Base-by-base conservation (phyloP, 1,140 invertebrate genomes). In the Zophobas morio region DNA sequence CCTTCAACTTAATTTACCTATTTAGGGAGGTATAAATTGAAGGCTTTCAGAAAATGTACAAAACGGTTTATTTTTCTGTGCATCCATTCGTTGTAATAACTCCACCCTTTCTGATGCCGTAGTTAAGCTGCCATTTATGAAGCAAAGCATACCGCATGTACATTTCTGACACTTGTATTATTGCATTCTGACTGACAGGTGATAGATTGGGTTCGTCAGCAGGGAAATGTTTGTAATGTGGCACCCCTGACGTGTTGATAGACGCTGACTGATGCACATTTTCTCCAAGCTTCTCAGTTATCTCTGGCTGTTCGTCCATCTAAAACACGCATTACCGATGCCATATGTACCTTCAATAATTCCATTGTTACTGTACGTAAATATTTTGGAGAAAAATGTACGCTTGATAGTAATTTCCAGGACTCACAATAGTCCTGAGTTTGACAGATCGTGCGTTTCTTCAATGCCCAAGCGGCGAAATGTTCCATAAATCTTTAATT, bases 401-500 rank as follows among this genome's bases (percentile, higher is more conserved):
- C 32, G 35, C 8, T 32, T 51, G 49, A 51, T 4, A 51, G 53
- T 32, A 20, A 20, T 20, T 20, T 20, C 20, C 8, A 54, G 35
- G 32, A 20, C 20, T 54, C 53, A 34, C 53, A 34, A 66, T n/a
- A 40, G 8, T 42, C 8, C 42, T 49, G 75, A 42, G 60, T 47
- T 37, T 73, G 51, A 77, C 20, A 56, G 74, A 79, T 74, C 49
- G 72, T 57, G 40, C 36, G 66, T 70, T 74, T 71, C 40, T 54
- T 20, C 78, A 42, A 57, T 70, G 57, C 8, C n/a, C 8, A 56
- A 4, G 47, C 20, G 35, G 70, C n/a, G 60, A 70, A 51, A 53
- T 33, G 39, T 57, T 53, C 57, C 75, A 79, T 79, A 77, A 77
- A 79, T 79, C 75, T 79, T 74, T 74, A 79, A 79, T 79, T 39